Evolutionary conservation across 2,888 invertebrate species (phyloP), one percentile per base, ranked within the genome.

Genomic region (Autographa gamma): DNA sequence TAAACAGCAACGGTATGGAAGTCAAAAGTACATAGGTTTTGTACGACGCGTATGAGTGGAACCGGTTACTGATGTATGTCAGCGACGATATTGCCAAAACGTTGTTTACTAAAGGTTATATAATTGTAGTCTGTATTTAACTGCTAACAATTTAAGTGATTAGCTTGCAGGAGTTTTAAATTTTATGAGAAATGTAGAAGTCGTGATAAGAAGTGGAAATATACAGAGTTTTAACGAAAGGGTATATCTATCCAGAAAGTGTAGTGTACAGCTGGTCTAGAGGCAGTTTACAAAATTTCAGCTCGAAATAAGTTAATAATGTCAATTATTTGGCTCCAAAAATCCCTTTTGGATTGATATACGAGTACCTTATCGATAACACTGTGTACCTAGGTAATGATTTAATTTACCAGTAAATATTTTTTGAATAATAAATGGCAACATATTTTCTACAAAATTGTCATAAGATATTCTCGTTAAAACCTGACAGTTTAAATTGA

Each of bases 41-140:
- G 31, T 52, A 58, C 16, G 64, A 43, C 18, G 38, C 19, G 38
- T 56, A 60, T 59, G 16, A 32, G 14, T 64, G 65, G 14, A 80
- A 77, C 77, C 77, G 80, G 77, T 77, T 79, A 56, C 64, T 32
- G 59, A 66, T 80, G 56, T 80, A 60, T 69, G 72, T 66, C 73
- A 80, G 60, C 61, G 59, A 72, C 69, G 69, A 69, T 52, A 63
- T 66, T 63, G 63, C 76, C 72, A 48, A 80, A 77, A 80, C n/a
- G 56, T 59, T 16, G 43, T n/a, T 60, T 8, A 19, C 5, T 58
- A 18, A 61, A 54, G 60, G 54, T 68, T 5, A 60, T 58, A 79
- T 59, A 67, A 59, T 25, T 25, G n/a, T 52, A n/a, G 2, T 43
- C 61, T 66, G 54, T 69, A 58, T 43, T 63, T 54, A 63, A 52